Evolutionary conservation across 2,797 vertebrate species (phyloP).

Genomic region (Enteromius trimaculatus): DNA sequence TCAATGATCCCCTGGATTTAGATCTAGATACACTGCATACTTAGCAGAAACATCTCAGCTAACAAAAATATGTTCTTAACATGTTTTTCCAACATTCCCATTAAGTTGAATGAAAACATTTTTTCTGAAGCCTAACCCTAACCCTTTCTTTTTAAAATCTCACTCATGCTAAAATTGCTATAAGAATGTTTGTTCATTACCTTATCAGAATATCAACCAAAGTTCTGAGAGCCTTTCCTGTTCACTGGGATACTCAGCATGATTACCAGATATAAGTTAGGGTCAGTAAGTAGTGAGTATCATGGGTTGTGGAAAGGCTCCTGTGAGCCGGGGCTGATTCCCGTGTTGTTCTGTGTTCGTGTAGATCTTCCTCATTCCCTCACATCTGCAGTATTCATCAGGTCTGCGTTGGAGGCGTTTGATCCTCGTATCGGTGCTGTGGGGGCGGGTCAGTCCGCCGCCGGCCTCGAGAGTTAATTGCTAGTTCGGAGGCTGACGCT

Average conservation of each 20-base stretch:
- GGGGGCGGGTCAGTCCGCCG: slow-evolving; percentile 58
- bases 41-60: background rate
- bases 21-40: background rate
- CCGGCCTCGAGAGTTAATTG: slow-evolving; percentile 82
- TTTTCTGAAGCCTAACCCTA: too few relatives aligned
- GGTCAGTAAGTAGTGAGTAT: background rate
- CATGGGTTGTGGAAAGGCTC: too few relatives aligned
- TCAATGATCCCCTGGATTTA: background rate
- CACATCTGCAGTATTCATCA: background rate
- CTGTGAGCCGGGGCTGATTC: background rate
- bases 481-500: slow-evolving; percentile 82
- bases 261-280: background rate
- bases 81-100: too few relatives aligned
- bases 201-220: too few relatives aligned
- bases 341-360: background rate
- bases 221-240: too few relatives aligned
- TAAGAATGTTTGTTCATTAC: too few relatives aligned
- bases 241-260: background rate
- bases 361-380: background rate
- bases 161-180: too few relatives aligned
- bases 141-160: too few relatives aligned
- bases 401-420: background rate
- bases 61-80: too few relatives aligned
- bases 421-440: slow-evolving; percentile 41
- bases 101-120: too few relatives aligned